Evolutionary conservation across 2,113 vertebrate species (phyloP).

Genomic region (Lontra canadensis): DNA sequence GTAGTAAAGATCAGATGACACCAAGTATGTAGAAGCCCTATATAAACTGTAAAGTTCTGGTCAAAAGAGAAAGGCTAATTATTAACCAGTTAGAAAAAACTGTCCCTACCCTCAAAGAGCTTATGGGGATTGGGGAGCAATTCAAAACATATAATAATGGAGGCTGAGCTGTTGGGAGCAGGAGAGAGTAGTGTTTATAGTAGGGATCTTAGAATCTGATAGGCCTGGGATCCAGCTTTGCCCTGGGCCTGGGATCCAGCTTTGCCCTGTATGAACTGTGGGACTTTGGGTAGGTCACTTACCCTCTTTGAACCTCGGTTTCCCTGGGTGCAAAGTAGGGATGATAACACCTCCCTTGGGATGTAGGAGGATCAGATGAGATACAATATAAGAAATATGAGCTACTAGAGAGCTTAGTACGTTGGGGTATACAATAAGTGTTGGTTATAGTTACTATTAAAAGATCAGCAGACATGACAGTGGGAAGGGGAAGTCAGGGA

Average conservation of each 20-base stretch:
- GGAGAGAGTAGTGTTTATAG: not conserved
- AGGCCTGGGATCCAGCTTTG: not conserved
- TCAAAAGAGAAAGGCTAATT: not conserved
- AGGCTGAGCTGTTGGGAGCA: not conserved
- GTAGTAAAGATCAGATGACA: not conserved
- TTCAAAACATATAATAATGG: not conserved
- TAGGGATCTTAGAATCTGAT: not conserved
- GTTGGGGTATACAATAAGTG: not conserved
- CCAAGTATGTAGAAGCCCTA: not conserved
- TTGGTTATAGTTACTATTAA: not conserved
- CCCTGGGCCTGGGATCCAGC: not conserved
- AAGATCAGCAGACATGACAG: not conserved
- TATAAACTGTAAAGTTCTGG: not conserved
- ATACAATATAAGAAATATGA: not conserved
- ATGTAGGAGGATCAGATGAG: not conserved
- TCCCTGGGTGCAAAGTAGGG: not conserved
- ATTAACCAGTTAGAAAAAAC: not conserved
- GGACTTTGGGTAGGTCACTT: not conserved
- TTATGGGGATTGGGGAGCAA: not conserved
- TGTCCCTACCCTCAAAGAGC: not conserved
- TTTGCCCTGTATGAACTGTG: not conserved
- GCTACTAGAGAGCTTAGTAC: not conserved
- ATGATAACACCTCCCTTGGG: not conserved
- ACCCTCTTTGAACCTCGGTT: not conserved
- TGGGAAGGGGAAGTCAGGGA: not conserved